phyloP scores from a whole-genome alignment of 2,888 invertebrate genomes.

The Conomelus anceps region DNA sequence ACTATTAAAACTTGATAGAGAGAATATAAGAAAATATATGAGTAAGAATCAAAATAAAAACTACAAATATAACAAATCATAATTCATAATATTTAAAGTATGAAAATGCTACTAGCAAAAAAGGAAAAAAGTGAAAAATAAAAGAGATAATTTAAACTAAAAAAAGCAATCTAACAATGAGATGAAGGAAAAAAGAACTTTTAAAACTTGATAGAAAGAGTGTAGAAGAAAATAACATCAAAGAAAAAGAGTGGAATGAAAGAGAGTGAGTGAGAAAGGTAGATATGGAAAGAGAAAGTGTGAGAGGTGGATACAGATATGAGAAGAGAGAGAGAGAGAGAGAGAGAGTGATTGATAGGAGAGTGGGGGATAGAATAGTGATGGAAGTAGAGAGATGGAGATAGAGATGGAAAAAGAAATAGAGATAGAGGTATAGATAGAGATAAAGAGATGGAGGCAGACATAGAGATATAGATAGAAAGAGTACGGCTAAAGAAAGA shows the following conservation, averaged over 20 bases:
- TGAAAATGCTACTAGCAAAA: too few relatives aligned
- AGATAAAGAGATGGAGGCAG: background rate
- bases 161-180: background rate
- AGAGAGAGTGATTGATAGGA: background rate
- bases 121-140: too few relatives aligned
- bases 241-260: background rate
- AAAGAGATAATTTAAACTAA: too few relatives aligned
- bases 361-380: background rate
- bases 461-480: background rate
- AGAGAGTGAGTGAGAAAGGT: background rate
- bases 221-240: background rate
- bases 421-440: too few relatives aligned
- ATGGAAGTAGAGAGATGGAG: background rate
- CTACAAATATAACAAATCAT: too few relatives aligned
- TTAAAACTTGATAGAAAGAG: background rate
- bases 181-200: background rate
- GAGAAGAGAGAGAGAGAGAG: background rate
- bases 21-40: too few relatives aligned
- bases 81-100: too few relatives aligned
- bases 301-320: background rate
- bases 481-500: too few relatives aligned
- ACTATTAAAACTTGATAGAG: too few relatives aligned
- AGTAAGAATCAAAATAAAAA: too few relatives aligned
- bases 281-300: background rate
- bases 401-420: background rate